phyloP scores from a whole-genome alignment of 1,140 invertebrate genomes.

The Drosophila ogumai region DNA sequence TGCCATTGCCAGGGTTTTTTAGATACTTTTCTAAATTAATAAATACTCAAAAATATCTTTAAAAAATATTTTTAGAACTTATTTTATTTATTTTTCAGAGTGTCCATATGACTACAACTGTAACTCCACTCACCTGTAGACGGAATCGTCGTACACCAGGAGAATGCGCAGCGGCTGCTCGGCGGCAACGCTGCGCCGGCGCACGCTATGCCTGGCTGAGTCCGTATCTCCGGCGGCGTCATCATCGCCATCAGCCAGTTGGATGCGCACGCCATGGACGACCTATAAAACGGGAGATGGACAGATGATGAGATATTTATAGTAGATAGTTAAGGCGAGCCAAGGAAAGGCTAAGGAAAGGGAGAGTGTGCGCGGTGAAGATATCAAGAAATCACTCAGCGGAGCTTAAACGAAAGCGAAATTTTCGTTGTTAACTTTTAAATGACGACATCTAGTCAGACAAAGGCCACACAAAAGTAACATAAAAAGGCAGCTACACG shows the following conservation, averaged over 20 bases:
- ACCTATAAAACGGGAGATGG: constrained; percentile 87
- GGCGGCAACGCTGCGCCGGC: constrained; percentile 90
- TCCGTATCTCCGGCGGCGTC: constrained; percentile 32
- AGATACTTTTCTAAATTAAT: no score
- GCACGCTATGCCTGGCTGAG: constrained; percentile 88
- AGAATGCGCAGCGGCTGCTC: constrained; percentile 95
- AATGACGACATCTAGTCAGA: constrained; percentile 70
- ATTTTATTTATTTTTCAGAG: neutral
- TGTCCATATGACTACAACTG: neutral
- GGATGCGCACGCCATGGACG: constrained; percentile 92
- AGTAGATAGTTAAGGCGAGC: neutral
- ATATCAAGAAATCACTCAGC: constrained; percentile 54
- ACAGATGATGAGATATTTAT: constrained; percentile 28
- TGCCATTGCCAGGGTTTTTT: neutral
- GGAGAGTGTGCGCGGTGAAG: neutral
- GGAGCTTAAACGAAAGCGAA: constrained; percentile 69
- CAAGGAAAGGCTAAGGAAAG: constrained; percentile 11
- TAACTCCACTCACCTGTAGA: constrained; percentile 90
- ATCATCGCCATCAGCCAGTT: constrained; percentile 65
- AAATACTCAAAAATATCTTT: no score
- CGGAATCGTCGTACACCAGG: constrained; percentile 95
- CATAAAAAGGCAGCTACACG: constrained; percentile 42
- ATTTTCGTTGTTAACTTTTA: constrained; percentile 64
- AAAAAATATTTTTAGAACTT: no score
- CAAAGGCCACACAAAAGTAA: constrained; percentile 70